Evolutionary conservation across 2,113 vertebrate genomes (phyloP), one percentile per base, ranked within the genome.

Genomic region (Prunella fulvescens): DNA sequence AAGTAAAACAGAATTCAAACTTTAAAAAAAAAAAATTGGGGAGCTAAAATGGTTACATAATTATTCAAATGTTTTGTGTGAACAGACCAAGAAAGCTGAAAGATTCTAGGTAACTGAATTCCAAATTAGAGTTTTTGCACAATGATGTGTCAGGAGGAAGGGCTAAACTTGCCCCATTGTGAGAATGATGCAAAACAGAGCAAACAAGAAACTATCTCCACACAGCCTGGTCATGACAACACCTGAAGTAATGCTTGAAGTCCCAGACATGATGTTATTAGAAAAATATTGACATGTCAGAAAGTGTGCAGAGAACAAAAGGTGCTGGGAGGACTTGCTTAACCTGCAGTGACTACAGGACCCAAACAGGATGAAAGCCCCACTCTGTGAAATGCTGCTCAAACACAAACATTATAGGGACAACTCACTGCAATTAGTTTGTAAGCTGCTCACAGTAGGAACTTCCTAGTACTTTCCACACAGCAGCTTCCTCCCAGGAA

Each of bases 271-370:
- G 33, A 95, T 86, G 76, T 67, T 92, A 95, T 74, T 91, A 92
- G 69, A 91, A 93, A 96, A 97, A 94, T 81, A 96, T 37, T 95
- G 92, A 91, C 72, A n/a, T 8, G 65, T 44, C 86, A 94, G 77
- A 80, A 74, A 74, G 67, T 1, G 24, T 28, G 77, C 79, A 60
- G 60, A 74, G 44, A 91, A 90, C 82, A 93, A 88, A 28, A 3
- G 31, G 45, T 47, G 45, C 74, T 45, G 79, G 88, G 33, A 93
- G 50, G 42, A 50, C 25, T 24, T 3, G 33, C 44, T 56, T 44
- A 51, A 77, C 37, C 72, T 28, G 29, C 76, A 88, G 58, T 28
- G 57, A 53, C 53, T 23, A 3, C 23, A 31, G 64, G 78, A 86
- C 71, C 82, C 33, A 86, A 88, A 73, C 33, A 93, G 90, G 80